These are phyloP conservation scores for Thecocarcelia acutangulata DNA, from an alignment of 2,888 invertebrate genomes.

Conservation along the genomic window DNA sequence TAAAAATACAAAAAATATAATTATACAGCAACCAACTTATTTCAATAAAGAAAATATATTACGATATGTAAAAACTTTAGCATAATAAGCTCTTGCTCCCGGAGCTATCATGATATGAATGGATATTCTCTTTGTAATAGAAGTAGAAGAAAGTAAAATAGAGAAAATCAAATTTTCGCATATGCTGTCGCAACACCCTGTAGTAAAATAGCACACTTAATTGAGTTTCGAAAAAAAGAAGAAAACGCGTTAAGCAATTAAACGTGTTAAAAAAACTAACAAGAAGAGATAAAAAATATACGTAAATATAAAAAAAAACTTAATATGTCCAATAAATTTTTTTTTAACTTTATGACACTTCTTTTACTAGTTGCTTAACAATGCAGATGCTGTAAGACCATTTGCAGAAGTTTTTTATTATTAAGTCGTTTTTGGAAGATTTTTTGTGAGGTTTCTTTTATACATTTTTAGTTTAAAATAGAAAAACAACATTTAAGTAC, in stretches of 20 bases:
- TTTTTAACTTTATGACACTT: conserved; percentile 55
- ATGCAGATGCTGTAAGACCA: conserved; percentile 17
- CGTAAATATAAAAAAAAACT: conserved; percentile 3
- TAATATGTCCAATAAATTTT: conserved; percentile 28
- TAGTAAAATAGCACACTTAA: background rate
- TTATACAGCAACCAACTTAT: no score
- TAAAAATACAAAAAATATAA: no score
- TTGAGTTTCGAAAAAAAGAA: background rate
- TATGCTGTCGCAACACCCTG: background rate
- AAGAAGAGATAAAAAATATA: conserved; percentile 1
- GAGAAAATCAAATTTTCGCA: no score
- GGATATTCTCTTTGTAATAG: no score
- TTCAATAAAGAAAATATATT: no score
- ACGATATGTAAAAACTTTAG: no score
- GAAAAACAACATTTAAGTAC: no score
- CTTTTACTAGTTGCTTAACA: background rate
- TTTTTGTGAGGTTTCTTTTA: background rate
- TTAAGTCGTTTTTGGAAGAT: background rate
- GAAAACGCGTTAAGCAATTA: background rate
- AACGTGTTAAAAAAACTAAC: conserved; percentile 5
- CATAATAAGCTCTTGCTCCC: no score
- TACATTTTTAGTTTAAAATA: no score
- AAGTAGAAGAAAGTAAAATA: no score
- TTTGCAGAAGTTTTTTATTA: background rate
- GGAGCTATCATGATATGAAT: no score